Percentiles rank a stretch among this genome's conserved stretches.
Evolutionary conservation across 1,140 invertebrate species (phyloP).

Genomic region (Leptonema lineaticorne): DNA sequence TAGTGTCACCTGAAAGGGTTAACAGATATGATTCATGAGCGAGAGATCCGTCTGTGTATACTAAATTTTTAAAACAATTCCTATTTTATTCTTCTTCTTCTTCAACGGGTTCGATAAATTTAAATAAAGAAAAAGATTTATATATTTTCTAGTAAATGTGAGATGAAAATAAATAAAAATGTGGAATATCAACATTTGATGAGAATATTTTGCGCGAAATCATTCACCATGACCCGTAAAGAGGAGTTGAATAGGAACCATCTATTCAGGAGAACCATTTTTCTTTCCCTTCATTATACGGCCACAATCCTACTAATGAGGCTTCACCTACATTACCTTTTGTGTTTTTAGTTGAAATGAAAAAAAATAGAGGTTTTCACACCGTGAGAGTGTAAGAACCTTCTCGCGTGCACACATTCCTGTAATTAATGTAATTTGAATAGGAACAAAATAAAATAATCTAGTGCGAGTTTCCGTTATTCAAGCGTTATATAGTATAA

Average conservation of each 20-base stretch:
- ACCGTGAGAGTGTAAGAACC: neutral
- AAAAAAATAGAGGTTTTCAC: neutral
- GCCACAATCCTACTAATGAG: conserved; percentile 25
- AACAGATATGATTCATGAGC: too few relatives aligned
- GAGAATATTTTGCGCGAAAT: neutral
- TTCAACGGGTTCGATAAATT: too few relatives aligned
- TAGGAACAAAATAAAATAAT: too few relatives aligned
- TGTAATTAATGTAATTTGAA: neutral
- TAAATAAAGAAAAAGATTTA: too few relatives aligned
- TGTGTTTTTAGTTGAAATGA: neutral
- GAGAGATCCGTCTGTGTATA: neutral
- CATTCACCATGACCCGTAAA: neutral
- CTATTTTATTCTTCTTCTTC: too few relatives aligned
- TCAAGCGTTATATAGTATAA: too few relatives aligned
- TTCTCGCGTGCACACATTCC: neutral
- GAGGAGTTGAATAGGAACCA: neutral
- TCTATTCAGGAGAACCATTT: conserved; percentile 4
- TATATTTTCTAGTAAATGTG: too few relatives aligned
- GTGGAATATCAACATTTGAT: neutral
- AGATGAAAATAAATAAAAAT: neutral
- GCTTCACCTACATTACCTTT: conserved; percentile 16
- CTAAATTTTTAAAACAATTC: too few relatives aligned
- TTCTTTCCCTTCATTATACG: conserved; percentile 10
- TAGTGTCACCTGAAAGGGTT: neutral
- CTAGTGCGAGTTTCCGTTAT: too few relatives aligned